Conservation (phyloP, 2,797 vertebrate species). For the Sebastolobus alascanus region DNA sequence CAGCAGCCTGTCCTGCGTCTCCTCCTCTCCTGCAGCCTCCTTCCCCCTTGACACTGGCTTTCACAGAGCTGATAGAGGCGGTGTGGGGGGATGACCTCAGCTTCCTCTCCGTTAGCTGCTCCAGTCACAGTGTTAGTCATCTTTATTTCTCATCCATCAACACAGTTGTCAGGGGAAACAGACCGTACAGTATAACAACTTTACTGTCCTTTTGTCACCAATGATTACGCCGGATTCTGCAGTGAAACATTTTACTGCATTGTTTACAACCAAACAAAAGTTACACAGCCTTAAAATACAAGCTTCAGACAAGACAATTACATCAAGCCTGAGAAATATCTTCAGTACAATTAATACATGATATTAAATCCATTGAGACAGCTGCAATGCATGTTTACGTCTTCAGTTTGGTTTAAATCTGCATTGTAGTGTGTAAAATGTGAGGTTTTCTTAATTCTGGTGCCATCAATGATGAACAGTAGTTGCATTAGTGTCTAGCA, state of each 20-base stretch:
- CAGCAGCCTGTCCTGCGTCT: conserved; percentile 28
- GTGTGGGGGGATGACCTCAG: conserved; percentile 41
- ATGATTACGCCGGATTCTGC: conserved; percentile 18
- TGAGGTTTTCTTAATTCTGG: conserved; percentile 6
- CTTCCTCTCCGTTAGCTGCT: conserved; percentile 48
- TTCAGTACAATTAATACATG: conserved; percentile 3
- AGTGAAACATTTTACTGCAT: not conserved
- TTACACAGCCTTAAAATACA: conserved; percentile 23
- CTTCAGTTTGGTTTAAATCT: conserved; percentile 20
- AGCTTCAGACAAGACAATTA: not conserved
- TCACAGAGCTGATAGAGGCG: conserved; percentile 14
- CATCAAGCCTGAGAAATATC: conserved; percentile 15
- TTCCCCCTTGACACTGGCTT: conserved; percentile 15
- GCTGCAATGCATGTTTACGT: not conserved
- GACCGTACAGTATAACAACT: conserved; percentile 39
- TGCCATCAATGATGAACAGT: conserved; percentile 30
- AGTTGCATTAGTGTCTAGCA: conserved; percentile 17
- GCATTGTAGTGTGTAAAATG: conserved; percentile 1
- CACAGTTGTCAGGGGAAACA: conserved; percentile 35
- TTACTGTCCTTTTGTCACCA: conserved; percentile 22
- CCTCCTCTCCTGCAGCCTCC: conserved; percentile 31
- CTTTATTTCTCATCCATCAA: conserved; percentile 46
- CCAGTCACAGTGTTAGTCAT: conserved; percentile 46
- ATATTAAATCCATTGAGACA: conserved; percentile 10
- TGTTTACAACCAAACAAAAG: conserved; percentile 26